Evolutionary conservation across 2,888 invertebrate species (phyloP), one percentile per base, ranked within the genome.

Genomic region (Tricholauxania praeusta): DNA sequence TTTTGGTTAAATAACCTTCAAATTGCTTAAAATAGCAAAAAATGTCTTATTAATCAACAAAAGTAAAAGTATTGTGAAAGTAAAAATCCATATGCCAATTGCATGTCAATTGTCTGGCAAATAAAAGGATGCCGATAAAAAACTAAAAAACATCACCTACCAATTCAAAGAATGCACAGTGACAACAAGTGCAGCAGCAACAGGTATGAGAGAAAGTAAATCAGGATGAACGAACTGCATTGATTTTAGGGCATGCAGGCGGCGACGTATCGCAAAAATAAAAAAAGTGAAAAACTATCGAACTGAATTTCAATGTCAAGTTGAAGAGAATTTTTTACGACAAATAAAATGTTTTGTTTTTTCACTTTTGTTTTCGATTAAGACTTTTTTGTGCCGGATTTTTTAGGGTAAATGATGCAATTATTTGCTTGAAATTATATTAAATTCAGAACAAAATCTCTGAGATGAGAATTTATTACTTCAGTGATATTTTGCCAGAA

Each of bases 231-330:
- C 55, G 55, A 55, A 19, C 55, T 55, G 19, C 55, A 55, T 17
- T 22, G 55, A 19, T 55, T 55, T 17, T 22, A 19, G 19, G 19
- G 19, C 19, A 55, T 55, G 12, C 19, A 19, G 22, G 19, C 19
- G 22, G 14, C 19, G 10, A 55, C 55, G 17, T 55, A 55, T 3
- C 10, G 19, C 19, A 55, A 12, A 55, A 55, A 55, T 19, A 55
- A 4, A 53, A 53, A 12, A 55, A 3, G 8, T 55, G 3, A 55
- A 55, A 55, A 10, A 55, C 19, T 19, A 17, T 19, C 22, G 12
- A n/a, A 55, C 17, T 14, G 28, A n/a, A 17, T 19, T n/a, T 55
- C 55, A 55, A 55, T 55, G 55, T 55, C 55, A 55, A 55, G 55
- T 55, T 55, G 28, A 28, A 28, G 28, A 28, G 3, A 28, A 28